Conservation (phyloP, 2,113 vertebrate species). For the Takifugu bimaculatus region DNA sequence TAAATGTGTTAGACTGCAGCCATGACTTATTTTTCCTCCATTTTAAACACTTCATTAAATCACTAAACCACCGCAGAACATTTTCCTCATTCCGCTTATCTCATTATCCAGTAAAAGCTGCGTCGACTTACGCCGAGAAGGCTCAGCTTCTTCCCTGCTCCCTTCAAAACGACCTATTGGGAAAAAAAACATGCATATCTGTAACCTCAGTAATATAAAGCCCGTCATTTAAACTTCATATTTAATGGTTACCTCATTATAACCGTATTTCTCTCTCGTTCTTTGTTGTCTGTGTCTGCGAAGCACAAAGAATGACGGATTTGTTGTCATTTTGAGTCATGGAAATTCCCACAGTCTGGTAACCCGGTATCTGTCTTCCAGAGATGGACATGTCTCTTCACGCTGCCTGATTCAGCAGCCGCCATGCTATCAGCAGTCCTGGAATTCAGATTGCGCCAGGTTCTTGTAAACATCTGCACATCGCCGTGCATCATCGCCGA, state of each 20-base stretch:
- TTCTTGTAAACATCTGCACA: slow-evolving; percentile 43
- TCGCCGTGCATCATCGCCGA: background rate
- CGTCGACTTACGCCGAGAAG: slow-evolving; percentile 75
- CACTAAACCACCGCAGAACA: background rate
- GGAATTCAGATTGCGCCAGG: slow-evolving; percentile 44
- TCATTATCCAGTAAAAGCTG: background rate
- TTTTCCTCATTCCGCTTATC: background rate
- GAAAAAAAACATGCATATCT: slow-evolving; percentile 3
- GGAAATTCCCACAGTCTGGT: background rate
- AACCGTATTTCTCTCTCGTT: slow-evolving; percentile 69
- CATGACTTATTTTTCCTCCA: background rate
- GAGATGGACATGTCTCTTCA: slow-evolving; percentile 35
- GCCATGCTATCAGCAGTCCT: slow-evolving; percentile 13
- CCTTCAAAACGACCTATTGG: slow-evolving; percentile 74
- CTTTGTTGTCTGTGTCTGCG: slow-evolving; percentile 69
- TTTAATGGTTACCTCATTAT: slow-evolving; percentile 70
- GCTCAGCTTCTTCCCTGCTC: slow-evolving; percentile 73
- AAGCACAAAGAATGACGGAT: slow-evolving; percentile 8
- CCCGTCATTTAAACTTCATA: background rate
- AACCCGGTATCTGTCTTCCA: slow-evolving; percentile 11
- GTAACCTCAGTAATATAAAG: background rate
- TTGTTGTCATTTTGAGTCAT: slow-evolving; percentile 1
- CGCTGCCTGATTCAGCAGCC: slow-evolving; percentile 32
- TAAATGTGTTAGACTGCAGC: background rate
- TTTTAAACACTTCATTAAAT: background rate